Base-by-base conservation (phyloP, 2,113 vertebrate species). In the Arothron firmamentum region DNA sequence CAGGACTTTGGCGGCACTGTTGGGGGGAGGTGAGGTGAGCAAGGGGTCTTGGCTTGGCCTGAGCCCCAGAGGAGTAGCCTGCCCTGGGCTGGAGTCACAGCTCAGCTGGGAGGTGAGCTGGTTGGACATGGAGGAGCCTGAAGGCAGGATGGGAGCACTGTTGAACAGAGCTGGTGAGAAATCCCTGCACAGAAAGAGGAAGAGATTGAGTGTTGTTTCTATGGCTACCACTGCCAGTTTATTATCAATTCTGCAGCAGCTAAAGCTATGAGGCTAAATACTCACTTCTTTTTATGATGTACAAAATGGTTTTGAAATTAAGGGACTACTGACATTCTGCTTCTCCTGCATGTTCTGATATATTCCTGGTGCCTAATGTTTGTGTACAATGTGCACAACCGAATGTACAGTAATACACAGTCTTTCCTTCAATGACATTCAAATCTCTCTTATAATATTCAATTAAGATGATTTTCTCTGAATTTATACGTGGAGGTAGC, bases 131-230 rank as follows among this genome's bases (percentile, higher is more conserved):
- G 95, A 93, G 20, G 94, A 94, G 42, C 95, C 94, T 0, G 86
- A 88, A 2, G 94, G 93, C 47, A 98, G 87, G 82, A 98, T 95
- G 62, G 97, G 97, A 69, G 92, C 94, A 74, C 97, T 99, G 91
- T 97, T 98, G 86, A 99, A 98, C 84, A 99, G 92, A 4, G 97
- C 96, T 14, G 96, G 97, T 10, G 95, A 98, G 91, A 99, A 99
- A 85, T 99, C 97, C 89, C 95, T 99, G 82, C 59, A 49, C 23
- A 52, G 15, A 54, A 41, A 52, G 0, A 13, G 21, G 51, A 21
- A 0, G 8, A 34, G 52, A 62, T 12, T 15, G 1, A 7, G 28
- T 49, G n/a, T 16, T 42, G 45, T 6, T 56, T 42, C 5, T 17
- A 54, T 1, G 20, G 17, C 20, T 15, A 62, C 25, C 12, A 25